Evolutionary conservation across 2,797 vertebrate genomes (phyloP).

Genomic region (Sarcoramphus papa): DNA sequence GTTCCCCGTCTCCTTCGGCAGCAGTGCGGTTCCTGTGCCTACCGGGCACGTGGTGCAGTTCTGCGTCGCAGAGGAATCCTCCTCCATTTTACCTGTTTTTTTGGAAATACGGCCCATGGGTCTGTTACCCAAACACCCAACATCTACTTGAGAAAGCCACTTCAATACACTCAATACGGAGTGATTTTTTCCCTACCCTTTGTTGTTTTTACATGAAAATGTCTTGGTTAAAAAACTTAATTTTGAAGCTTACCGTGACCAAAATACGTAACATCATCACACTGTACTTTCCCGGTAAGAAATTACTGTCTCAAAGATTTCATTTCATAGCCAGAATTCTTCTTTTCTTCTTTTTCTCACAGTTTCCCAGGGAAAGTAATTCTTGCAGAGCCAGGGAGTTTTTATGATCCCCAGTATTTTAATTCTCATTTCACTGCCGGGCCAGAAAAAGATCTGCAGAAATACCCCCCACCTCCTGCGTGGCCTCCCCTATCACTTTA

Average conservation of each 20-base stretch:
- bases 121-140: neutral
- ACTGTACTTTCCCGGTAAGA: neutral
- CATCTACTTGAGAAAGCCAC: neutral
- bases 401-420: neutral
- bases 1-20: neutral
- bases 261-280: neutral
- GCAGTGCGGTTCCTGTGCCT: neutral
- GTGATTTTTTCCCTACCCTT: neutral
- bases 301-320: neutral
- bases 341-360: neutral
- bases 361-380: neutral
- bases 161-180: neutral
- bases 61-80: neutral
- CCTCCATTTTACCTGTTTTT: neutral
- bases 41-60: neutral
- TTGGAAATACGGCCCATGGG: neutral
- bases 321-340: neutral
- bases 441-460: neutral
- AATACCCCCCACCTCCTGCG: rapidly evolving
- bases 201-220: neutral
- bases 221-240: neutral
- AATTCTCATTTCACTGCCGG: neutral
- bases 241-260: neutral
- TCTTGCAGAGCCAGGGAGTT: neutral
- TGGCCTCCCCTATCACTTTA: neutral